These are phyloP conservation scores for Sympetrum striolatum DNA, from an alignment of 2,888 invertebrate genomes.

Conservation along the genomic window DNA sequence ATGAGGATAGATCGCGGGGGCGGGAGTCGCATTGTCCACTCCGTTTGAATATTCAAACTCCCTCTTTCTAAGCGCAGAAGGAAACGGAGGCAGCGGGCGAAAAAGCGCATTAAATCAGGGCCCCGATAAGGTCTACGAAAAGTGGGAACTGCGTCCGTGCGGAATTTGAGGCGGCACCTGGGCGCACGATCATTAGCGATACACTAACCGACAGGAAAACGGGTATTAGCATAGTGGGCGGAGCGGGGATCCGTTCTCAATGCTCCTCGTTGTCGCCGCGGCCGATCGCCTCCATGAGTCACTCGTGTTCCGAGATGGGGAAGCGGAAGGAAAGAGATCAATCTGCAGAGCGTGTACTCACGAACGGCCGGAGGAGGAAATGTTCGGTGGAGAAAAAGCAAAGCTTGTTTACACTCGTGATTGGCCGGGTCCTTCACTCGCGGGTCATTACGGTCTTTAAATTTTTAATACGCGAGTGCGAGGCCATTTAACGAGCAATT, in stretches of 20 bases:
- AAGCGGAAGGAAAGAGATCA: not conserved
- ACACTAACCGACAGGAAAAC: slow-evolving; percentile 9
- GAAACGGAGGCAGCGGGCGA: not conserved
- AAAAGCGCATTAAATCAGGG: not conserved
- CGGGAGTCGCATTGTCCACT: not conserved
- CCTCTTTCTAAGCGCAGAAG: not conserved
- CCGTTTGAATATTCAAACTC: slow-evolving; percentile 23
- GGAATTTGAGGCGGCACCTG: not conserved
- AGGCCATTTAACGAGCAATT: too few species aligned
- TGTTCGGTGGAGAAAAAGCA: not conserved
- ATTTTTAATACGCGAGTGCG: too few species aligned
- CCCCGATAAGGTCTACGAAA: not conserved
- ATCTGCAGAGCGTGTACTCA: not conserved
- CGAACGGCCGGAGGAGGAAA: not conserved
- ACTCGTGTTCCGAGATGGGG: not conserved
- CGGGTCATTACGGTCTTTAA: too few species aligned
- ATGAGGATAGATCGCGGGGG: not conserved
- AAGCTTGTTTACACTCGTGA: not conserved
- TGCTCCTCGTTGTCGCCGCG: not conserved
- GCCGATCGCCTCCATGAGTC: not conserved
- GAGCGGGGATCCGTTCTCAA: not conserved
- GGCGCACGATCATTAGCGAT: slow-evolving; percentile 14
- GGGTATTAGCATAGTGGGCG: slow-evolving; percentile 16
- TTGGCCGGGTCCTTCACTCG: not conserved
- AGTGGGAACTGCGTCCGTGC: not conserved